Evolutionary conservation across 2,113 vertebrate species (phyloP).

Genomic region (Gavialis gangeticus): DNA sequence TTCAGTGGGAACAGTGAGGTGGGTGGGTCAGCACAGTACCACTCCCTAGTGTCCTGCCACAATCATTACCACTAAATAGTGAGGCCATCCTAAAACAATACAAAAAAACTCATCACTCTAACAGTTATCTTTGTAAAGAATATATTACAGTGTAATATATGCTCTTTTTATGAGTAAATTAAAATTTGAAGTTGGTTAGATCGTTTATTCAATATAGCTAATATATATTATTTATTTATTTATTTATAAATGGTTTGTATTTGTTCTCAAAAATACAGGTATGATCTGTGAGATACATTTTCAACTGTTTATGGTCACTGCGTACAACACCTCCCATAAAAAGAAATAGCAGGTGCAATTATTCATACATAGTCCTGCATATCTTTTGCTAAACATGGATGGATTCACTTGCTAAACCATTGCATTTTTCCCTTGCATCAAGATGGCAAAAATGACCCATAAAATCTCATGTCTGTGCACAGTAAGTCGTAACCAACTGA

Average conservation of each 20-base stretch:
- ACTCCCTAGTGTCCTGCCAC: no score
- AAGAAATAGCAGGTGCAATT: slow-evolving; percentile 46
- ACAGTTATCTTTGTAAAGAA: slow-evolving; percentile 32
- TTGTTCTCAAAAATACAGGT: slow-evolving; percentile 3
- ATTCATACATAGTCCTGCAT: background rate
- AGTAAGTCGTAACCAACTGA: background rate
- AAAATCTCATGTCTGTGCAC: background rate
- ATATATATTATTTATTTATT: slow-evolving; percentile 48
- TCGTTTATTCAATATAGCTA: slow-evolving; percentile 17
- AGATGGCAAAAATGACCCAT: background rate
- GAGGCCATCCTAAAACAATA: slow-evolving; percentile 12
- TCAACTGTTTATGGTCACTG: slow-evolving; percentile 19
- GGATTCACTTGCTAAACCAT: slow-evolving; percentile 34
- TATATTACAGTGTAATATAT: slow-evolving; percentile 34
- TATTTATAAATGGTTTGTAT: slow-evolving; percentile 30
- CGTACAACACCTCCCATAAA: slow-evolving; percentile 43
- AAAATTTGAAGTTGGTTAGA: slow-evolving; percentile 18
- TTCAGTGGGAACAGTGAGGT: no score
- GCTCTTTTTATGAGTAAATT: slow-evolving; percentile 48
- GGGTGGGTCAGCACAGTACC: no score
- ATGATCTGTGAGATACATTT: background rate
- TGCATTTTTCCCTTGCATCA: slow-evolving; percentile 1
- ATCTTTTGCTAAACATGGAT: background rate
- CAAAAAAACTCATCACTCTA: slow-evolving; percentile 39
- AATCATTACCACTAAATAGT: background rate